phyloP scores from a whole-genome alignment of 2,888 invertebrate species.

The Hyles lineata region DNA sequence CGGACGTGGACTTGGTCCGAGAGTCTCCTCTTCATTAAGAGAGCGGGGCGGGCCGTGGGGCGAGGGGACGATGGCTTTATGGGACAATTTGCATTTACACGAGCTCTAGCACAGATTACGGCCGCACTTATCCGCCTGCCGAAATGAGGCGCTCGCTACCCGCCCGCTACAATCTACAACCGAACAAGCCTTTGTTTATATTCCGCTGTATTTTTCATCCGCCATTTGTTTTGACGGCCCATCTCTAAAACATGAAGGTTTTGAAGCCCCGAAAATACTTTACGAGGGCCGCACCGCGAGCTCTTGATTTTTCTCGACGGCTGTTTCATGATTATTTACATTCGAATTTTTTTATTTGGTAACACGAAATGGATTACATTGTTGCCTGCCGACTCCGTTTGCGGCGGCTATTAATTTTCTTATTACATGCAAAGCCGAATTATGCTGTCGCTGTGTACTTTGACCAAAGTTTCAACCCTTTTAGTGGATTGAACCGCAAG shows the following conservation, averaged over 20 bases:
- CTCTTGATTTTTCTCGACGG: slow-evolving; percentile 59
- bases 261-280: slow-evolving; percentile 64
- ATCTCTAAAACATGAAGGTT: slow-evolving; percentile 68
- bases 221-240: slow-evolving; percentile 78
- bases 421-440: slow-evolving; percentile 25
- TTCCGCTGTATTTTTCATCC: slow-evolving; percentile 77
- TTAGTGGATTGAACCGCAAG: slow-evolving; percentile 23
- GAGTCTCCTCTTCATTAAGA: slow-evolving; percentile 81
- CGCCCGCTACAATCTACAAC: slow-evolving; percentile 54
- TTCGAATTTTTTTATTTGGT: slow-evolving; percentile 42
- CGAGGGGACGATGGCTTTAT: slow-evolving; percentile 76
- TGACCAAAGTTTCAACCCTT: slow-evolving; percentile 18
- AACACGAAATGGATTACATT: slow-evolving; percentile 33
- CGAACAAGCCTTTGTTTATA: slow-evolving; percentile 82
- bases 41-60: slow-evolving; percentile 54
- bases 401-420: slow-evolving; percentile 15
- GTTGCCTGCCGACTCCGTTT: background rate
- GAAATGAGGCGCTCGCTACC: slow-evolving; percentile 72
- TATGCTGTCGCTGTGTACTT: slow-evolving; percentile 14
- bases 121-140: slow-evolving; percentile 80
- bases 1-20: slow-evolving; percentile 70
- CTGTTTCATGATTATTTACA: slow-evolving; percentile 56
- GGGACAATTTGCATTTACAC: slow-evolving; percentile 85
- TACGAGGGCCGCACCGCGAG: slow-evolving; percentile 53
- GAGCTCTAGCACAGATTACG: slow-evolving; percentile 82